Evolutionary conservation across 2,888 invertebrate genomes (phyloP).

Genomic region (Pogonocherus hispidulus): DNA sequence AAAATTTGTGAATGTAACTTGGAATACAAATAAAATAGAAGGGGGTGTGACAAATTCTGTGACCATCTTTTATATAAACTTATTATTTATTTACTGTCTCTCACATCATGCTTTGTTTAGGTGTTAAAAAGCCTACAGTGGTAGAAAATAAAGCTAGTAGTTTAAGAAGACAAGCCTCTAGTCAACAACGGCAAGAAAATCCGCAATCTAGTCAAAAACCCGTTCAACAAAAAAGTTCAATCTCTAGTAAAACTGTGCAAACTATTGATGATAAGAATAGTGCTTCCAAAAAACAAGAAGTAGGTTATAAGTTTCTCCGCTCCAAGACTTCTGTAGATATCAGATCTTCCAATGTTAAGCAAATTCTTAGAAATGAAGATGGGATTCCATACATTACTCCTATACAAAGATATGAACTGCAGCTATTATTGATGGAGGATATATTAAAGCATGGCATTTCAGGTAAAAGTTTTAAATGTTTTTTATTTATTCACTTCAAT

Average conservation of each 20-base stretch:
- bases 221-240: slow-evolving; percentile 10
- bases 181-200: slow-evolving; percentile 44
- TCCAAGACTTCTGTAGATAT: slow-evolving; percentile 67
- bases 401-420: slow-evolving; percentile 81
- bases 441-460: slow-evolving; percentile 74
- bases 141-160: slow-evolving; percentile 55
- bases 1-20: too few species aligned
- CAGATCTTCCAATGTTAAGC: slow-evolving; percentile 48
- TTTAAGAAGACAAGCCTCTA: slow-evolving; percentile 52
- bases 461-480: too few species aligned
- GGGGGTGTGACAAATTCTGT: too few species aligned
- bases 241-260: slow-evolving; percentile 29
- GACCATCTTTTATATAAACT: too few species aligned
- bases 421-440: slow-evolving; percentile 82
- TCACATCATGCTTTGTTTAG: slow-evolving; percentile 24
- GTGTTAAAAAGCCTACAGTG: slow-evolving; percentile 42
- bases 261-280: slow-evolving; percentile 34
- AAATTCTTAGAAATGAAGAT: slow-evolving; percentile 69
- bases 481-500: too few species aligned
- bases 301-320: slow-evolving; percentile 62
- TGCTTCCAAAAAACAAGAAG: slow-evolving; percentile 33
- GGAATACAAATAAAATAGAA: too few species aligned
- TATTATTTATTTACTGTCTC: neutral
- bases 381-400: slow-evolving; percentile 72
- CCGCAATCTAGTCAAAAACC: slow-evolving; percentile 40